Conservation (phyloP, 2,113 vertebrate genomes). For the Chroicocephalus ridibundus region DNA sequence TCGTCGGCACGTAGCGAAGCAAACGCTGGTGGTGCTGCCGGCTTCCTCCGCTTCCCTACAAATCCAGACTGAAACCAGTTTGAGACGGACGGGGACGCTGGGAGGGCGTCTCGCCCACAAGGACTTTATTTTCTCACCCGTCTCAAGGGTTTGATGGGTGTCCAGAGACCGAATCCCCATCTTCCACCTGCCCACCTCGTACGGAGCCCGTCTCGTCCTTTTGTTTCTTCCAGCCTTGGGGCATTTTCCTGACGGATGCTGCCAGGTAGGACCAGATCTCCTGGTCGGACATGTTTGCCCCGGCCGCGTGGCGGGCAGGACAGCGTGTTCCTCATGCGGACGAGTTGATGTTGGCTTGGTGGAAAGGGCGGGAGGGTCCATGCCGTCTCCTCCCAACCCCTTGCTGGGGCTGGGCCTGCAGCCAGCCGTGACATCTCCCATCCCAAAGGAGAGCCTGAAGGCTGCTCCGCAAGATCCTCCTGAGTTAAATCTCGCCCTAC, state of each 20-base stretch:
- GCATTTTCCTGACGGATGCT: not conserved
- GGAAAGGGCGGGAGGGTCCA: not conserved
- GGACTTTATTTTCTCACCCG: not conserved
- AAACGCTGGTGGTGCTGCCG: not conserved
- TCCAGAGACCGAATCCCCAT: not conserved
- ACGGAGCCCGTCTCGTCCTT: not conserved
- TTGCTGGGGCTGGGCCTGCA: not conserved
- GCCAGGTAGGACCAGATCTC: not conserved
- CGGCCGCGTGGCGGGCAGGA: accelerated
- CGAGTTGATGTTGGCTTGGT: not conserved
- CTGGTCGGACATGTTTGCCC: not conserved
- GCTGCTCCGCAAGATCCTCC: not conserved
- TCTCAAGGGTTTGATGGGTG: not conserved
- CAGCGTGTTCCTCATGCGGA: accelerated
- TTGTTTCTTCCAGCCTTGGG: not conserved
- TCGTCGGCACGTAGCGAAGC: not conserved
- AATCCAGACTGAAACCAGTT: not conserved
- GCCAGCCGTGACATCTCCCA: accelerated
- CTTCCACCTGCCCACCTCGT: not conserved
- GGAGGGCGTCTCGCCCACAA: accelerated
- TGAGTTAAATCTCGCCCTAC: not conserved
- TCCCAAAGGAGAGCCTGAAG: not conserved
- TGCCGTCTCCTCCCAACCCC: not conserved
- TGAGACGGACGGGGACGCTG: not conserved
- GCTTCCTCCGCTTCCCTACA: not conserved